Percentiles rank a stretch among this genome's conserved stretches.
Evolutionary conservation across 2,888 invertebrate species (phyloP).

Genomic region (Pherbina coryleti): DNA sequence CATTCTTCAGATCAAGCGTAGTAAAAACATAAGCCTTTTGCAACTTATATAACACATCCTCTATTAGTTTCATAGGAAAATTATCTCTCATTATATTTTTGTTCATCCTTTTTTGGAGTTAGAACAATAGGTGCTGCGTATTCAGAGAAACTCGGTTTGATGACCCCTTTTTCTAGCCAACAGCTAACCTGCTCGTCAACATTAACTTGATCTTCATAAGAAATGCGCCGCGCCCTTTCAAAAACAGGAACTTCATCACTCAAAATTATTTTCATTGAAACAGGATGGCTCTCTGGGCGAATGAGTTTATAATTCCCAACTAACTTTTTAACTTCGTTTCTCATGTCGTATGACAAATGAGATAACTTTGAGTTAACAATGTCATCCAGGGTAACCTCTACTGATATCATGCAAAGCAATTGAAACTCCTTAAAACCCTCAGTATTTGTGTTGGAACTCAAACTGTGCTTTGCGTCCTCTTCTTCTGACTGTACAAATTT

Average conservation of each 20-base stretch:
- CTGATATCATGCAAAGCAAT: neutral
- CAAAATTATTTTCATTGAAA: neutral
- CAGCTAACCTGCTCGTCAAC: conserved; percentile 52
- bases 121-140: conserved; percentile 15
- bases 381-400: neutral
- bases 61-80: conserved; percentile 34
- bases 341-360: neutral
- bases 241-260: neutral
- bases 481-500: neutral
- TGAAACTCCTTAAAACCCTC: neutral
- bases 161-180: conserved; percentile 13
- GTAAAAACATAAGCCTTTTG: conserved; percentile 23
- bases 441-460: neutral
- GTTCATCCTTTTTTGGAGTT: conserved; percentile 26
- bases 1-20: neutral
- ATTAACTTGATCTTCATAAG: conserved; percentile 20
- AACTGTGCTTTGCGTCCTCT: neutral
- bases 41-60: conserved; percentile 27
- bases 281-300: neutral
- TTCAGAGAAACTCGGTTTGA: conserved; percentile 33
- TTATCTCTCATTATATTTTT: conserved; percentile 31
- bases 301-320: neutral
- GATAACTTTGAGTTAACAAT: neutral
- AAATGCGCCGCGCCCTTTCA: neutral
- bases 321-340: neutral